Evolutionary conservation across 2,797 vertebrate species (phyloP).

Genomic region (Mus spretus): DNA sequence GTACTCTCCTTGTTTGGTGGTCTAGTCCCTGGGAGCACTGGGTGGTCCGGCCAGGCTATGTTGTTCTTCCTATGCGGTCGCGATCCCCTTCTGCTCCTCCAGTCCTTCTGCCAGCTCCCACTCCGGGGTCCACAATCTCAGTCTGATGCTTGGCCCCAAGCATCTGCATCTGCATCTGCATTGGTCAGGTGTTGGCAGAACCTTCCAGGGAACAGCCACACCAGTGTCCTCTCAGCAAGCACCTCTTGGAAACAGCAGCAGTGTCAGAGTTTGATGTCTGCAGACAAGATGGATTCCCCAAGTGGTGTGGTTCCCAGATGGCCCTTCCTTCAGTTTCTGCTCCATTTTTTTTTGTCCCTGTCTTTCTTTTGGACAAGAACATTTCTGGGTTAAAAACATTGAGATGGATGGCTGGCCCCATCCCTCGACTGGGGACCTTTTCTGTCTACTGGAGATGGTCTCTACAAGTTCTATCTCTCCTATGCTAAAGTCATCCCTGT

Average conservation of each 20-base stretch:
- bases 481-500: not conserved
- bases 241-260: not conserved
- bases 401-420: not conserved
- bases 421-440: not conserved
- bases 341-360: not conserved
- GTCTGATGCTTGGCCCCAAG: not conserved
- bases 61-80: not conserved
- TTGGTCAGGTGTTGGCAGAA: not conserved
- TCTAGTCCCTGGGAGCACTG: not conserved
- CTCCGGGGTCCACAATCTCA: not conserved
- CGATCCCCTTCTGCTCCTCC: not conserved
- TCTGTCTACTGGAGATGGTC: not conserved
- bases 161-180: not conserved
- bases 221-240: not conserved
- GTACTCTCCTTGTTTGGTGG: not conserved
- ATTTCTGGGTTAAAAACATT: not conserved
- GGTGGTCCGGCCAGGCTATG: not conserved
- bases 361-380: not conserved
- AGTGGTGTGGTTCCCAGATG: too few relatives aligned
- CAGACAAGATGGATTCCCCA: not conserved
- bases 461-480: not conserved
- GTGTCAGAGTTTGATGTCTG: not conserved
- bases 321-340: not conserved
- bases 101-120: not conserved
- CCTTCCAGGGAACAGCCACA: not conserved